Evolutionary conservation across 2,888 invertebrate species (phyloP).

Genomic region (Epirrita christyi): DNA sequence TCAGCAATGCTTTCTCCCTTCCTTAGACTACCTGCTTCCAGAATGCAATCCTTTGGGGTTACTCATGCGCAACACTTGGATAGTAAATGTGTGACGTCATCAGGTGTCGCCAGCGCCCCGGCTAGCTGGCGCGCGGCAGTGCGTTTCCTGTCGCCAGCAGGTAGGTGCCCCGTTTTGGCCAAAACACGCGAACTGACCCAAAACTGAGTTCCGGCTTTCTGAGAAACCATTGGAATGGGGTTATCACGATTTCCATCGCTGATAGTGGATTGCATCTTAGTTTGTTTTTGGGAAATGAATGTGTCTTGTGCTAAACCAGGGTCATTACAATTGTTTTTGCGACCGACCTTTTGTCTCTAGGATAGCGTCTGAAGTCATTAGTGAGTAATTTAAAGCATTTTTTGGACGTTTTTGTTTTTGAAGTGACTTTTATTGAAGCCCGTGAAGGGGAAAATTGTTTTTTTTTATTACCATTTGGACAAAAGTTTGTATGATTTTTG

Average conservation of each 20-base stretch:
- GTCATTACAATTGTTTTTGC: slow-evolving; percentile 24
- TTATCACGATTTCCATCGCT: slow-evolving; percentile 23
- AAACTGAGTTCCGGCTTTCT: slow-evolving; percentile 31
- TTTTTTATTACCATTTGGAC: no score
- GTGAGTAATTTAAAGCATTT: slow-evolving; percentile 19
- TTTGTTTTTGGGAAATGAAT: slow-evolving; percentile 1
- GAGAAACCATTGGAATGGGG: slow-evolving; percentile 24
- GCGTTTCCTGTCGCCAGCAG: slow-evolving; percentile 33
- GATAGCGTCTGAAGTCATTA: slow-evolving; percentile 28
- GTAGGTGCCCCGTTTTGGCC: slow-evolving; percentile 4
- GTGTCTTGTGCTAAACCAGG: slow-evolving; percentile 18
- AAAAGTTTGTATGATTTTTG: no score
- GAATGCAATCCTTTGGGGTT: slow-evolving; percentile 26
- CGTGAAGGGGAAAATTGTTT: no score
- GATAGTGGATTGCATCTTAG: slow-evolving; percentile 15
- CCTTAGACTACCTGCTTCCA: slow-evolving; percentile 11
- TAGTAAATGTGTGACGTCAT: slow-evolving; percentile 31
- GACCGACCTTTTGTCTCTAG: slow-evolving; percentile 22
- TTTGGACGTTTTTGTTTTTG: not conserved
- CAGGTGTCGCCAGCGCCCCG: slow-evolving; percentile 19
- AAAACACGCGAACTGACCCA: slow-evolving; percentile 12
- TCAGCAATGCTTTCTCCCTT: not conserved
- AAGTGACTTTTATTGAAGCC: no score
- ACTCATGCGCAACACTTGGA: slow-evolving; percentile 1
- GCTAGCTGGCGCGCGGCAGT: no score